Evolutionary conservation across 2,888 invertebrate species (phyloP).

Genomic region (Trisateles emortualis): DNA sequence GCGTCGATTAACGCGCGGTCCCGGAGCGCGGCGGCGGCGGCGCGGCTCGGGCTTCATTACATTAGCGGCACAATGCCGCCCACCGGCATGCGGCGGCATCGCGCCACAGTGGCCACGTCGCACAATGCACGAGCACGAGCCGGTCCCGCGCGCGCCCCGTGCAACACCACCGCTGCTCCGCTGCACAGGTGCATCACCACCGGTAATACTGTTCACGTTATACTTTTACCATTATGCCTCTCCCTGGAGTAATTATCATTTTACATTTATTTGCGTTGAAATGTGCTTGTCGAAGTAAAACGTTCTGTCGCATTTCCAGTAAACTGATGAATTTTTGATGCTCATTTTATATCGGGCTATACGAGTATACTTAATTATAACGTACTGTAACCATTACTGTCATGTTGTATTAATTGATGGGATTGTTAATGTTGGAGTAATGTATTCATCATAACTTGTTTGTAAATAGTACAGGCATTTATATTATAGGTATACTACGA

Average conservation of each 20-base stretch:
- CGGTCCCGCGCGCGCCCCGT: too few species aligned
- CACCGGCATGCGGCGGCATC: too few species aligned
- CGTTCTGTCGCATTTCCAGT: slow-evolving; percentile 21
- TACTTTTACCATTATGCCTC: slow-evolving; percentile 43
- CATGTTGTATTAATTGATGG: background rate
- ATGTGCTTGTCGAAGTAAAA: slow-evolving; percentile 27
- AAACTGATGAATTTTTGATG: slow-evolving; percentile 36
- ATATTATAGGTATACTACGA: too few species aligned
- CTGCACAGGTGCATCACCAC: slow-evolving; percentile 9
- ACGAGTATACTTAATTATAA: too few species aligned
- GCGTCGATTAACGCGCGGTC: slow-evolving; percentile 36
- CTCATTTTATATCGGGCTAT: slow-evolving; percentile 13
- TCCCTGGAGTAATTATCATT: slow-evolving; percentile 42
- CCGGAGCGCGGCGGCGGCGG: slow-evolving; percentile 11
- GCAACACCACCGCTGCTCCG: background rate
- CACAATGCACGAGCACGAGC: slow-evolving; percentile 12
- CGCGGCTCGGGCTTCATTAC: slow-evolving; percentile 41
- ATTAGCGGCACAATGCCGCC: slow-evolving; percentile 40
- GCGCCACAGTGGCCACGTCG: slow-evolving; percentile 31
- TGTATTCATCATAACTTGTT: background rate
- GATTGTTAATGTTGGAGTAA: background rate
- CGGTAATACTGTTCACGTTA: slow-evolving; percentile 24
- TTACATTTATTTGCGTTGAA: slow-evolving; percentile 38
- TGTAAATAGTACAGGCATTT: too few species aligned
- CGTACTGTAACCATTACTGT: background rate